These are phyloP conservation scores for Eulacestoma nigropectus DNA, from an alignment of 2,113 vertebrate genomes.

Conservation along the genomic window DNA sequence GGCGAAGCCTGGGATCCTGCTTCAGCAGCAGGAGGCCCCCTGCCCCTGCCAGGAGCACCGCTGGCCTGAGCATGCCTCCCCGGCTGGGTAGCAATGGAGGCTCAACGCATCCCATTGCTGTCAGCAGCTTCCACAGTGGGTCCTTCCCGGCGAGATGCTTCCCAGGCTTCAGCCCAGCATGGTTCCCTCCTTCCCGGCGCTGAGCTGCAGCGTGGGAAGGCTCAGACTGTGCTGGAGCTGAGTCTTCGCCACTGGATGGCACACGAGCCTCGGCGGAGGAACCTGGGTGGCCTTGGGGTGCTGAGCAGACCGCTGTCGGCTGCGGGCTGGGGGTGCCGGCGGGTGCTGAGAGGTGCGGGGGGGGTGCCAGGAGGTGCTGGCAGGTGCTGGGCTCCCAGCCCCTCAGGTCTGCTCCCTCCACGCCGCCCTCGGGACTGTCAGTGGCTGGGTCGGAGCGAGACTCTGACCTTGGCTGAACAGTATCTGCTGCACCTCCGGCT, in stretches of 20 bases:
- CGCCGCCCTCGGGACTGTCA: neutral
- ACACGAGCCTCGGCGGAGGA: neutral
- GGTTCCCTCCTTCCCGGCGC: neutral
- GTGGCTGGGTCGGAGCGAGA: neutral
- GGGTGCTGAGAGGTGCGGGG: neutral
- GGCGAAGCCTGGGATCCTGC: neutral
- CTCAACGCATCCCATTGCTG: neutral
- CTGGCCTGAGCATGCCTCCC: neutral
- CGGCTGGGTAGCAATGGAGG: too few species aligned
- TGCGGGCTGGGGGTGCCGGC: neutral
- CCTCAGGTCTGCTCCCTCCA: neutral
- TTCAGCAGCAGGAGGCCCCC: neutral
- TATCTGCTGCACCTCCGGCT: neutral
- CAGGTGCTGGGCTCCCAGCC: neutral
- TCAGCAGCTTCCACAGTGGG: neutral
- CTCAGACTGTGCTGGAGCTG: neutral
- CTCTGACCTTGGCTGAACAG: neutral
- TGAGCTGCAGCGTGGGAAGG: neutral
- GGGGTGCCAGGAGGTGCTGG: neutral
- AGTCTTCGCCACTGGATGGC: conserved; percentile 23
- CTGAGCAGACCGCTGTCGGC: neutral
- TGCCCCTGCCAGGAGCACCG: neutral
- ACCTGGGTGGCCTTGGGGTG: neutral
- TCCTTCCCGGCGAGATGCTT: too few species aligned
- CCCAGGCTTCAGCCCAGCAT: neutral